Conservation (phyloP, 2,113 vertebrate genomes). For the Pollimyrus isidori region DNA sequence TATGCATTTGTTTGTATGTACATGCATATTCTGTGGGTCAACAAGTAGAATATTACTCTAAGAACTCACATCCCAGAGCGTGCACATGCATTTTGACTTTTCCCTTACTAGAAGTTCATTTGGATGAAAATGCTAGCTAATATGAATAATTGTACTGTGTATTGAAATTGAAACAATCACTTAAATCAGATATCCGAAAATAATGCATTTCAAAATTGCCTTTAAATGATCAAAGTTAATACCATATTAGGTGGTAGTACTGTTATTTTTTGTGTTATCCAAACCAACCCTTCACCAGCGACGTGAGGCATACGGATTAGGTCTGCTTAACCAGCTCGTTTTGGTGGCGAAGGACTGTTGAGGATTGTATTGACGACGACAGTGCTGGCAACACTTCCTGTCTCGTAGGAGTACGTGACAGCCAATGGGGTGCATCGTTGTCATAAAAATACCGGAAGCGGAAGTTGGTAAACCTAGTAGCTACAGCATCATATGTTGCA, state of each 20-base stretch:
- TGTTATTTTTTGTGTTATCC: neutral
- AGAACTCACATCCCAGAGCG: neutral
- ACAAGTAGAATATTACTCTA: neutral
- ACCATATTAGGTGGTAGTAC: neutral
- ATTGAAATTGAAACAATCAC: neutral
- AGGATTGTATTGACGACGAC: neutral
- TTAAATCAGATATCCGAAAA: neutral
- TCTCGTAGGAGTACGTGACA: neutral
- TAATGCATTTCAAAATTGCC: neutral
- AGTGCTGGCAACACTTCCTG: neutral
- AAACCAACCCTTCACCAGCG: neutral
- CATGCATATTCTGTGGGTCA: neutral
- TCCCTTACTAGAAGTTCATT: neutral
- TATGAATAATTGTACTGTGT: neutral
- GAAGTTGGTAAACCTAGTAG: neutral
- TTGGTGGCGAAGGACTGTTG: neutral
- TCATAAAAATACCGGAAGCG: constrained; percentile 20
- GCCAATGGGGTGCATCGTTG: constrained; percentile 38
- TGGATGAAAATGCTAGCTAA: neutral
- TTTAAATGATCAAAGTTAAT: neutral
- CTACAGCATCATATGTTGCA: neutral
- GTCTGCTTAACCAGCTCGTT: neutral
- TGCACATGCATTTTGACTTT: neutral
- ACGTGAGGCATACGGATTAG: neutral
- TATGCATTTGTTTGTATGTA: neutral